A percentile compares a stretch with the other conserved stretches of the same genome.
Conservation (phyloP, 2,797 vertebrate genomes). For the Gadopsis bispinosus region DNA sequence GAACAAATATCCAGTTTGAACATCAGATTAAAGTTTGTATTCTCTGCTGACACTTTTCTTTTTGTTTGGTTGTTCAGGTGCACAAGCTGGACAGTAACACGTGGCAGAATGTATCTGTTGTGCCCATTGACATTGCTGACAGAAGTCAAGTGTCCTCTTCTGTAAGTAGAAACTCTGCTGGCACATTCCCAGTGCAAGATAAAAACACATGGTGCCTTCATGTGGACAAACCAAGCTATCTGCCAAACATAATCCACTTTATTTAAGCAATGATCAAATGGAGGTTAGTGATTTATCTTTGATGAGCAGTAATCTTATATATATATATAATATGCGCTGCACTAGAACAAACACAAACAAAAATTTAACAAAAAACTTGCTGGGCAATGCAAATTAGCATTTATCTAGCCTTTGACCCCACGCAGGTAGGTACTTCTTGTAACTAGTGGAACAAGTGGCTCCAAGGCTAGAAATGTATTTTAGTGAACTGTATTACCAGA, state of each 20-base stretch:
- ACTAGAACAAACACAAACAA: background rate
- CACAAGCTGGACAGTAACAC: conserved; percentile 89
- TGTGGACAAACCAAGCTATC: conserved; percentile 55
- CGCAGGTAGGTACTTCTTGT: background rate
- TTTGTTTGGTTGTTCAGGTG: conserved; percentile 82
- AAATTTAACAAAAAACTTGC: background rate
- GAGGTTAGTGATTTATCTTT: background rate
- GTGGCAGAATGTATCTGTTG: conserved; percentile 89
- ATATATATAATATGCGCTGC: background rate
- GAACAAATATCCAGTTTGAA: background rate
- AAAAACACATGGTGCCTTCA: conserved; percentile 47
- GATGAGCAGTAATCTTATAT: background rate
- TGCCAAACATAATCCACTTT: background rate
- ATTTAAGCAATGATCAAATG: background rate
- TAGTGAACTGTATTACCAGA: background rate
- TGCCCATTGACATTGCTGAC: conserved; percentile 95
- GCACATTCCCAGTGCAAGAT: background rate
- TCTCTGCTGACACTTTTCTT: background rate
- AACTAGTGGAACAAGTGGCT: background rate
- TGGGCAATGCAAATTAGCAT: background rate
- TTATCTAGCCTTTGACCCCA: background rate
- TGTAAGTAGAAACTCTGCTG: conserved; percentile 85
- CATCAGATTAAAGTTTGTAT: background rate
- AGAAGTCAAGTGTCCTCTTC: conserved; percentile 87
- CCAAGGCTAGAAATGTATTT: conserved; percentile 2